Percentiles rank a stretch among this genome's conserved stretches.
These are phyloP conservation scores for Calcarius lapponicus DNA, from an alignment of 2,797 vertebrate genomes.

Conservation along the genomic window DNA sequence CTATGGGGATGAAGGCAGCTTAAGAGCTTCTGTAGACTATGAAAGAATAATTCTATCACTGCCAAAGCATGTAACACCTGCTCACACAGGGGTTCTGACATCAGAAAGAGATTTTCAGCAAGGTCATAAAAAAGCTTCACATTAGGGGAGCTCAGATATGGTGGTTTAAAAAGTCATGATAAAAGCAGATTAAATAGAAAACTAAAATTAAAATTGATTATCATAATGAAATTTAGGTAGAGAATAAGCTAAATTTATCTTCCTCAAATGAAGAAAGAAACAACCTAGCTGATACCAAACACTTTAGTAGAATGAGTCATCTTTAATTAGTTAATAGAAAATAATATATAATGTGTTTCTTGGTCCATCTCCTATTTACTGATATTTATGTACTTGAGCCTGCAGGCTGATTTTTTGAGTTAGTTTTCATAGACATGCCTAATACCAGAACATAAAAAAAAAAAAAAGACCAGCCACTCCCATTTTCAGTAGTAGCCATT, in stretches of 20 bases:
- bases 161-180: neutral
- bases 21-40: constrained; percentile 38
- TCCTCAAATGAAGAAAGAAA: neutral
- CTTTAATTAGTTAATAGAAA: constrained; percentile 5
- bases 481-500: neutral
- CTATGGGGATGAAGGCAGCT: constrained; percentile 15
- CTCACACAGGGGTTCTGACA: neutral
- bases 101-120: neutral
- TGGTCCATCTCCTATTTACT: neutral
- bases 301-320: neutral
- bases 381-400: neutral
- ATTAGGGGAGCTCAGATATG: neutral
- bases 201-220: neutral
- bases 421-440: neutral
- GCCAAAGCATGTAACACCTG: constrained; percentile 1
- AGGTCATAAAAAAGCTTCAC: neutral
- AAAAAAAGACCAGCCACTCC: neutral
- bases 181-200: neutral
- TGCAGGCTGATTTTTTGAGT: neutral
- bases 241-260: constrained; percentile 9
- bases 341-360: neutral
- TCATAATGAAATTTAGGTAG: neutral
- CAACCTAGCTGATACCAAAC: neutral
- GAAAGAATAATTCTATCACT: constrained; percentile 44
- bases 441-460: neutral